Conservation (phyloP, 1,140 invertebrate genomes). For the Danaus melanippus region DNA sequence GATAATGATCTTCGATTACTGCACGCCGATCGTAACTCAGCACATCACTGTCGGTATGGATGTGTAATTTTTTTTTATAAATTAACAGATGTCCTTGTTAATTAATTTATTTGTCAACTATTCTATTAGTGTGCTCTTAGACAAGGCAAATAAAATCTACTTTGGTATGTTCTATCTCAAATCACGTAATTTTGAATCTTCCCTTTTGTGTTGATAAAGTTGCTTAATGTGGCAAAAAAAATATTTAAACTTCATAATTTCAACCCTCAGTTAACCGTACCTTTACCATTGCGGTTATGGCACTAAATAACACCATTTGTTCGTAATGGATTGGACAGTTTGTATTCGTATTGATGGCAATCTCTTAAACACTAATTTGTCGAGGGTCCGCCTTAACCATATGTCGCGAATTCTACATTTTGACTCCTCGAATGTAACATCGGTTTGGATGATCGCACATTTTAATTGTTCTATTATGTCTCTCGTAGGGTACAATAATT, state of each 20-base stretch:
- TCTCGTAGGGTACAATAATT: slow-evolving; percentile 5
- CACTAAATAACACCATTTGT: slow-evolving; percentile 58
- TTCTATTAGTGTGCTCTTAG: no score
- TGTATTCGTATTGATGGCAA: slow-evolving; percentile 49
- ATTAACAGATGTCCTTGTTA: no score
- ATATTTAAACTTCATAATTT: slow-evolving; percentile 1
- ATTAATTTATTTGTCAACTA: no score
- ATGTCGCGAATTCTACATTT: slow-evolving; percentile 38
- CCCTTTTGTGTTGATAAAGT: no score
- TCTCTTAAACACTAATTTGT: slow-evolving; percentile 64
- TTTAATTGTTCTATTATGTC: slow-evolving; percentile 35
- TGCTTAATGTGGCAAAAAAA: no score
- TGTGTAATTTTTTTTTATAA: no score
- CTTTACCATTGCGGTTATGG: slow-evolving; percentile 8
- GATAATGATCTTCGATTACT: slow-evolving; percentile 65
- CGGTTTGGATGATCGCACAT: slow-evolving; percentile 16
- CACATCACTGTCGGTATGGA: neutral
- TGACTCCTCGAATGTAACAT: slow-evolving; percentile 15
- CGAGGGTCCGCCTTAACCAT: slow-evolving; percentile 36
- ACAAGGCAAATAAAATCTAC: no score
- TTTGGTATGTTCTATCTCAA: no score
- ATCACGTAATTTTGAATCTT: no score
- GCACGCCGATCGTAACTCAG: slow-evolving; percentile 20
- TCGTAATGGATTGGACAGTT: slow-evolving; percentile 55
- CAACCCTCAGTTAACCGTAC: slow-evolving; percentile 8